phyloP scores from a whole-genome alignment of 2,888 invertebrate genomes.

The Chrysolina haemoptera region DNA sequence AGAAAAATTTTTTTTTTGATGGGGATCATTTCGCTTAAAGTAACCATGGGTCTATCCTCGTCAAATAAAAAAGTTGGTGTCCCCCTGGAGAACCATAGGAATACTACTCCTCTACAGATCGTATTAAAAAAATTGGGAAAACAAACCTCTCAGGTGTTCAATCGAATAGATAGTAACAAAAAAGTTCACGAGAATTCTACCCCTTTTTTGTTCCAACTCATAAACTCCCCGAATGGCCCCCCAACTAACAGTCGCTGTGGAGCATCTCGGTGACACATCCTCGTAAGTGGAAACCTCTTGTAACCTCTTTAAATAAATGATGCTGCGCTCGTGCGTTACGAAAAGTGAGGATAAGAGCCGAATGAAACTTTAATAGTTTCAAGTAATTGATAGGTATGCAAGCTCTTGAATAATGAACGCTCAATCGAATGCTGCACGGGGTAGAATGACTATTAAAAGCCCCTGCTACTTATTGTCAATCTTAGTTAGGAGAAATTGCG shows the following conservation, averaged over 20 bases:
- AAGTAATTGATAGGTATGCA: constrained; percentile 43
- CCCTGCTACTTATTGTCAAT: not conserved
- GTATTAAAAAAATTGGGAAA: too few relatives aligned
- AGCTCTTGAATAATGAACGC: constrained; percentile 37
- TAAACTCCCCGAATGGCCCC: not conserved
- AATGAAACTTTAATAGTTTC: constrained; percentile 44
- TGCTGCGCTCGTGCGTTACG: constrained; percentile 40
- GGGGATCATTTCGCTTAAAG: too few relatives aligned
- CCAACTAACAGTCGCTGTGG: constrained; percentile 16
- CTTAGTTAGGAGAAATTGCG: constrained; percentile 14
- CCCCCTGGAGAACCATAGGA: too few relatives aligned
- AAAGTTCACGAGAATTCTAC: too few relatives aligned
- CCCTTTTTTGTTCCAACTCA: not conserved
- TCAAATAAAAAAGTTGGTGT: too few relatives aligned
- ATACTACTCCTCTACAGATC: too few relatives aligned
- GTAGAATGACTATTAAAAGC: constrained; percentile 4
- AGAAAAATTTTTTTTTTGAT: too few relatives aligned
- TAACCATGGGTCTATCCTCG: too few relatives aligned
- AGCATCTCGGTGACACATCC: constrained; percentile 42
- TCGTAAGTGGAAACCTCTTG: constrained; percentile 37
- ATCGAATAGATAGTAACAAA: too few relatives aligned
- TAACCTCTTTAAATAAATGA: constrained; percentile 38
- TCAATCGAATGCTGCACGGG: constrained; percentile 32
- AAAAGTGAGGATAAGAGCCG: constrained; percentile 44
- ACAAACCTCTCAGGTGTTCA: too few relatives aligned